Base-by-base conservation (phyloP, 2,888 invertebrate genomes). In the Hecatera dysodea region DNA sequence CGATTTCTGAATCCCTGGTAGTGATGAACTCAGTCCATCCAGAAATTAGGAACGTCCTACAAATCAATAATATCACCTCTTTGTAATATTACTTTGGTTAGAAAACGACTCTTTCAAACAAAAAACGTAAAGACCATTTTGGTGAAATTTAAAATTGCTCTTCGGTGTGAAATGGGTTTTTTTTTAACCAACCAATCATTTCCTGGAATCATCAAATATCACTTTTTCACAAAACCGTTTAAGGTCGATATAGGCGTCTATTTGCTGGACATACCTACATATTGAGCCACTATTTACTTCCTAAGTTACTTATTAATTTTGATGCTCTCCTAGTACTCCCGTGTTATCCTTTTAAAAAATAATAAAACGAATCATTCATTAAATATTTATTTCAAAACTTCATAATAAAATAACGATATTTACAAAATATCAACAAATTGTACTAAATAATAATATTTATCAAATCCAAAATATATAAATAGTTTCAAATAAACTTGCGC, bases 361-460 rank as follows among this genome's bases (percentile, higher is more conserved):
- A 39, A 15, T 15, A 57, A 12, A 61, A 48, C 12, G 60, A 62
- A 27, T 24, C 2, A 19, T 57, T 22, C 2, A 24, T 61, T 50
- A 22, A 59, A 64, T 50, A 63, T 68, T 68, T 67, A 52, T 55
- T 62, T 69, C 15, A 42, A 64, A 75, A 72, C 76, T 67, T 67
- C 53, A 67, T 33, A 64, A 67, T 67, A 72, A 73, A 48, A 56
- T 64, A 77, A 52, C 19, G 19, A 27, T 65, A 77, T 77, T 73
- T 61, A 81, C 65, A 74, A 82, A 63, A 70, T 22, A 59, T 59
- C 29, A 80, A 75, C 81, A 79, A 80, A 76, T 80, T 71, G 67
- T 65, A 80, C 76, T 65, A 71, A 60, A 61, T 50, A 48, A 67
- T 50, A 17, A 66, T 52, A 48, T 42, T n/a, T 46, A 63, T 62